These are phyloP conservation scores for Chaenodraco wilsoni DNA, from an alignment of 2,797 vertebrate species.

Conservation along the genomic window DNA sequence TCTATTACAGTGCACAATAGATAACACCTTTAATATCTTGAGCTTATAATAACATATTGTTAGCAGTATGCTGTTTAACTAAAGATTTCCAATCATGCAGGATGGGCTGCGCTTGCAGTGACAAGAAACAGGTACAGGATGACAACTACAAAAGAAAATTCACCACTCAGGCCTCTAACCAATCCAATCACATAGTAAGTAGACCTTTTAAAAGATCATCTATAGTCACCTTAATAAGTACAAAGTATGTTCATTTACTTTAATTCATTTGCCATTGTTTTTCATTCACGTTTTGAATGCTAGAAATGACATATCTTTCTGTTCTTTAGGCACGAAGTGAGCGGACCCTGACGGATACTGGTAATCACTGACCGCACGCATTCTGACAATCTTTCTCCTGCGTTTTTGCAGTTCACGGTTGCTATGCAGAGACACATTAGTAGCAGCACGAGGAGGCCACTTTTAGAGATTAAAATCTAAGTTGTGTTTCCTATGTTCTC, in stretches of 20 bases:
- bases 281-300: not conserved
- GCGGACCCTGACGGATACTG: conserved; percentile 40
- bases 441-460: conserved; percentile 9
- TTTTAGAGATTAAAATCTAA: conserved; percentile 57
- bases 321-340: conserved; percentile 53
- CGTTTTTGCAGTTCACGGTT: not conserved
- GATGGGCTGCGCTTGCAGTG: conserved; percentile 81
- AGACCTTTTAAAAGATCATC: not conserved
- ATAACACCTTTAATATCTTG: no score
- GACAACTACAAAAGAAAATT: conserved; percentile 42
- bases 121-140: conserved; percentile 46
- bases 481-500: conserved; percentile 57
- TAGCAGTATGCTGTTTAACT: not conserved
- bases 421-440: conserved; percentile 16
- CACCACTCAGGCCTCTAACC: conserved; percentile 19
- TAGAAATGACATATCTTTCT: not conserved
- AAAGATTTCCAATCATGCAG: conserved; percentile 43
- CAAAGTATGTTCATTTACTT: not conserved
- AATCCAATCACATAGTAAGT: conserved; percentile 66
- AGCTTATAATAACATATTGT: no score
- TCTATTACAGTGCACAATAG: no score
- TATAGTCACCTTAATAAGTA: not conserved
- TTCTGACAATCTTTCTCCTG: not conserved
- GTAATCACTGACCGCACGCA: conserved; percentile 50
- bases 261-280: not conserved